Evolutionary conservation across 2,888 invertebrate species (phyloP).

Genomic region (Caenorhabditis sp.): DNA sequence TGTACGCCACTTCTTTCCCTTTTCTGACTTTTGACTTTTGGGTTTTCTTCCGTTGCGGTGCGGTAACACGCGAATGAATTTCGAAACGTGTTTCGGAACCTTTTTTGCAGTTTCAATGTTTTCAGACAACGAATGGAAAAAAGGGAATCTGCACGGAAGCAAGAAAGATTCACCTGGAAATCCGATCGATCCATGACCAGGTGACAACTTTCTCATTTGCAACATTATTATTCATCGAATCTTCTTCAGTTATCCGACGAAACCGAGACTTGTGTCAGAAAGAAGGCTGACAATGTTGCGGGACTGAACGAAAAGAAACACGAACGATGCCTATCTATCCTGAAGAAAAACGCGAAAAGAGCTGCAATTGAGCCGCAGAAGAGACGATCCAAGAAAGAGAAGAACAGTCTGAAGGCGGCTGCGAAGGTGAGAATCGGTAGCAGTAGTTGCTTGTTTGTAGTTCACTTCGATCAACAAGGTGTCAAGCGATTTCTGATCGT

Average conservation of each 20-base stretch:
- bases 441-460: not conserved
- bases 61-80: conserved; percentile 31
- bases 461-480: not conserved
- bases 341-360: conserved; percentile 64
- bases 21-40: conserved; percentile 20
- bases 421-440: conserved; percentile 43
- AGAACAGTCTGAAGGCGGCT: conserved; percentile 63
- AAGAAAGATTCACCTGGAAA: conserved; percentile 58
- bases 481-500: conserved; percentile 24
- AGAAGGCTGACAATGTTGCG: conserved; percentile 36
- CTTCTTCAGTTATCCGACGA: conserved; percentile 52
- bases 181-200: conserved; percentile 60
- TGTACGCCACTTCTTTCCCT: conserved; percentile 13
- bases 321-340: conserved; percentile 61
- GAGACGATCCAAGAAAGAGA: conserved; percentile 58
- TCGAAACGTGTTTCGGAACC: not conserved
- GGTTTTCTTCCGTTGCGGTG: conserved; percentile 49
- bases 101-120: too few relatives aligned
- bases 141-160: conserved; percentile 63
- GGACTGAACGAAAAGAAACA: conserved; percentile 58
- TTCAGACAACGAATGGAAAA: conserved; percentile 64
- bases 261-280: conserved; percentile 59
- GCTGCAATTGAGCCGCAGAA: conserved; percentile 64
- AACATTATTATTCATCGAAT: not conserved
- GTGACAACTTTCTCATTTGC: not conserved